Base-by-base conservation (phyloP, 2,113 vertebrate genomes). In the Sebastes schlegelii region DNA sequence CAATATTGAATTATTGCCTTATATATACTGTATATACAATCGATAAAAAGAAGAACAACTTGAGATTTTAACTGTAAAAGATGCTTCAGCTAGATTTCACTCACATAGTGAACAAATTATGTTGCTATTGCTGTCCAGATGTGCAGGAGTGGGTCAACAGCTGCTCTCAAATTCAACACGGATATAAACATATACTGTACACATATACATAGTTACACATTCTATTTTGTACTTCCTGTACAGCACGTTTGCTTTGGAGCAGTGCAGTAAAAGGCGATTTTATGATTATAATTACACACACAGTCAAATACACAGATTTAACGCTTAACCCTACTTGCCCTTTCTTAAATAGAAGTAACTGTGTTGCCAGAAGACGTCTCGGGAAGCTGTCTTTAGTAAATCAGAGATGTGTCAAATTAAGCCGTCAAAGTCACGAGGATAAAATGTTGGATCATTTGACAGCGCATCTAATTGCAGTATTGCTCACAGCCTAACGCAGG, bases 361-460 rank as follows among this genome's bases (percentile, higher is more conserved):
- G 60, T 78, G 17, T 34, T 74, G 72, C 81, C 86, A 89, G 64
- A 49, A 66, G 66, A 84, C 23, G n/a, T 69, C 61, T 64, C 64
- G 52, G 48, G 52, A 80, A 78, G 60, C 73, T 57, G 62, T 77
- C 74, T 86, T 84, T 69, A 72, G 70, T n/a, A 72, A 83, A 75
- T 74, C 51, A 78, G 19, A 55, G 74, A 55, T 72, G 55, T 75
- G 43, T 91, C 72, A 74, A 82, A 86, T 82, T 84, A 82, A 89
- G 46, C 58, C 4, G 10, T 86, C 58, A 79, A 76, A 81, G 74
- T 82, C 86, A 83, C 46, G 3, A 82, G 79, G 76, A 86, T 78
- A 65, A 90, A 74, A 78, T 73, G 55, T 13, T 86, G 71, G 78
- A 77, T 77, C 82, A 87, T 83, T 80, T 75, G 57, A 81, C 61